A percentile compares a stretch with the other conserved stretches of the same genome.
Evolutionary conservation across 2,888 invertebrate species (phyloP).

Genomic region (Nysson spinosus): DNA sequence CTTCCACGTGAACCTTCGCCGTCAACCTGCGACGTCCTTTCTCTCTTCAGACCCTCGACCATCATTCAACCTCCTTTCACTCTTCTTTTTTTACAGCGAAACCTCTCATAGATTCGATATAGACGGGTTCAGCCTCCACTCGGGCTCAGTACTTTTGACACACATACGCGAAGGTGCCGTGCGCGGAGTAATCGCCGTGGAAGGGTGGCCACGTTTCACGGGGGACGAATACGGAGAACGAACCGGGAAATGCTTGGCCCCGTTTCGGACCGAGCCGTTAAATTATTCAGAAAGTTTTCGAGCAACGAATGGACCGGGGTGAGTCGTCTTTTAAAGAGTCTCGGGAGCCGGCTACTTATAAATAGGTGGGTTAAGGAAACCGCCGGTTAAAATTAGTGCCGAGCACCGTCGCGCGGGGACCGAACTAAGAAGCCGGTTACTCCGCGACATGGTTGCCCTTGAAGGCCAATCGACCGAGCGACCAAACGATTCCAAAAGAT

Average conservation of each 20-base stretch:
- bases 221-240: conserved; percentile 12
- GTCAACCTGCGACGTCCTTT: conserved; percentile 16
- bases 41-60: conserved; percentile 24
- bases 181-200: too few species aligned
- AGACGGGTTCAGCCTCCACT: too few species aligned
- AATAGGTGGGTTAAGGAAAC: conserved; percentile 60
- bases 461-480: neutral
- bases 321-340: conserved; percentile 65
- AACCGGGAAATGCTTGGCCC: conserved; percentile 43
- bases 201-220: conserved; percentile 1
- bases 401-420: conserved; percentile 11
- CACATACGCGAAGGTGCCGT: too few species aligned
- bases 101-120: too few species aligned
- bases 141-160: too few species aligned
- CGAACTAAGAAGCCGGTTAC: conserved; percentile 1
- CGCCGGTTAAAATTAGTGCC: conserved; percentile 61
- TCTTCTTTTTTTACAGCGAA: conserved; percentile 7
- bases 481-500: neutral
- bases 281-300: conserved; percentile 59
- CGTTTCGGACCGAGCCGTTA: conserved; percentile 51
- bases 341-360: conserved; percentile 57
- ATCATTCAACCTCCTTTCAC: conserved; percentile 1
- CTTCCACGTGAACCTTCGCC: neutral
- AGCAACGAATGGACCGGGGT: conserved; percentile 59
- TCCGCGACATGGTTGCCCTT: neutral